These are phyloP conservation scores for Pasiphila rectangulata DNA, from an alignment of 2,888 invertebrate genomes.

Conservation along the genomic window DNA sequence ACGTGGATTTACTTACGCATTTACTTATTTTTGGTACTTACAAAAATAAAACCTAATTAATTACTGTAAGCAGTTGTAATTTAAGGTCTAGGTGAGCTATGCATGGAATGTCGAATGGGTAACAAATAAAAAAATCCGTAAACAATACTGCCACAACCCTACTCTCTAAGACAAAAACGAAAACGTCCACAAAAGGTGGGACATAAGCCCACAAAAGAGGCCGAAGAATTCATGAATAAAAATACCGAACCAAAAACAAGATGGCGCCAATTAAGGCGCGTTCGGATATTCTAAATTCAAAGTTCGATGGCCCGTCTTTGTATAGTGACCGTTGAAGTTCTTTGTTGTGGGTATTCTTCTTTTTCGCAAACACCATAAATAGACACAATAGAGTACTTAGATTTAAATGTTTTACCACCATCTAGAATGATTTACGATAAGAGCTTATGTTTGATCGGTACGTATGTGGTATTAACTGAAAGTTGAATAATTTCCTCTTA, in stretches of 20 bases:
- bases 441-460: no score
- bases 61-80: background rate
- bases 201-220: slow-evolving; percentile 46
- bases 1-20: no score
- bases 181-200: slow-evolving; percentile 50
- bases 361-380: slow-evolving; percentile 12
- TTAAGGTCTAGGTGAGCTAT: background rate
- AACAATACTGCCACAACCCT: slow-evolving; percentile 30
- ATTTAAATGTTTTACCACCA: slow-evolving; percentile 3
- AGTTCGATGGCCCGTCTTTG: slow-evolving; percentile 48
- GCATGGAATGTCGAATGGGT: slow-evolving; percentile 16
- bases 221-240: slow-evolving; percentile 68
- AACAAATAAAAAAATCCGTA: slow-evolving; percentile 22
- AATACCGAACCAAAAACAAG: slow-evolving; percentile 62
- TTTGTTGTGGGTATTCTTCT: slow-evolving; percentile 16
- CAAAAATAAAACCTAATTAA: background rate
- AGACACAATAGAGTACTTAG: slow-evolving; percentile 10
- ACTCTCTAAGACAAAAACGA: slow-evolving; percentile 39
- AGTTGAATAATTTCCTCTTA: no score
- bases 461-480: no score
- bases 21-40: no score
- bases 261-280: slow-evolving; percentile 60
- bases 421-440: background rate
- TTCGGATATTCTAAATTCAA: slow-evolving; percentile 52
- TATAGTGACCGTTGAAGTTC: slow-evolving; percentile 26